Evolutionary conservation across 2,888 invertebrate genomes (phyloP).

Genomic region (Noctua fimbriata): DNA sequence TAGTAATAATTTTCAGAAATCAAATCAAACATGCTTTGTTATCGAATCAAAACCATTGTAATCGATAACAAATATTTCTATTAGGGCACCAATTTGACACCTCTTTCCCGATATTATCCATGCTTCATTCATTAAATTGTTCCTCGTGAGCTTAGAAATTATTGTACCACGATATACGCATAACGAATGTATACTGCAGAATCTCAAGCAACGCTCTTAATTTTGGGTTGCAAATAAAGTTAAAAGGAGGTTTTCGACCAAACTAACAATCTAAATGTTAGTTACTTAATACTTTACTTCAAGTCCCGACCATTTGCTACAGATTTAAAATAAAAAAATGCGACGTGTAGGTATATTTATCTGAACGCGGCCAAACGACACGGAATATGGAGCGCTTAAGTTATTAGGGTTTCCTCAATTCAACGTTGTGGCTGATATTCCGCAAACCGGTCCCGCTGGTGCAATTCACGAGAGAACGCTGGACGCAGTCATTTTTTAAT

Average conservation of each 20-base stretch:
- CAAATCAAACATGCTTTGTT: not conserved
- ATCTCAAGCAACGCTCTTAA: not conserved
- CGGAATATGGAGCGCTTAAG: conserved; percentile 72
- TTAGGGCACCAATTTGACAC: not conserved
- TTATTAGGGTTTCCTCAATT: conserved; percentile 83
- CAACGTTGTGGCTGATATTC: conserved; percentile 77
- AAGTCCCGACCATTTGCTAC: not conserved
- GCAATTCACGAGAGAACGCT: conserved; percentile 52
- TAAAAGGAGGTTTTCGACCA: not conserved
- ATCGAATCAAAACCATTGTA: not conserved
- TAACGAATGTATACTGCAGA: not conserved
- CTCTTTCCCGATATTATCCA: not conserved
- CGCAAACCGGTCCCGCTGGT: conserved; percentile 73
- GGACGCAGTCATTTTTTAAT: conserved; percentile 33
- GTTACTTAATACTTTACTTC: not conserved
- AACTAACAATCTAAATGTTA: not conserved
- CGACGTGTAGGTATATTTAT: conserved; percentile 61
- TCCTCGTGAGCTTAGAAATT: not conserved
- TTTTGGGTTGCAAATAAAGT: not conserved
- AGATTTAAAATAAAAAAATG: conserved; percentile 61
- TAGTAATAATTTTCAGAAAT: not conserved
- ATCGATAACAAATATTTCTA: not conserved
- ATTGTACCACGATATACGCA: not conserved
- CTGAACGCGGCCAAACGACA: conserved; percentile 63
- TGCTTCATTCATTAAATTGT: not conserved